Evolutionary conservation across 2,797 vertebrate genomes (phyloP).

Genomic region (Loris lydekkerianus): DNA sequence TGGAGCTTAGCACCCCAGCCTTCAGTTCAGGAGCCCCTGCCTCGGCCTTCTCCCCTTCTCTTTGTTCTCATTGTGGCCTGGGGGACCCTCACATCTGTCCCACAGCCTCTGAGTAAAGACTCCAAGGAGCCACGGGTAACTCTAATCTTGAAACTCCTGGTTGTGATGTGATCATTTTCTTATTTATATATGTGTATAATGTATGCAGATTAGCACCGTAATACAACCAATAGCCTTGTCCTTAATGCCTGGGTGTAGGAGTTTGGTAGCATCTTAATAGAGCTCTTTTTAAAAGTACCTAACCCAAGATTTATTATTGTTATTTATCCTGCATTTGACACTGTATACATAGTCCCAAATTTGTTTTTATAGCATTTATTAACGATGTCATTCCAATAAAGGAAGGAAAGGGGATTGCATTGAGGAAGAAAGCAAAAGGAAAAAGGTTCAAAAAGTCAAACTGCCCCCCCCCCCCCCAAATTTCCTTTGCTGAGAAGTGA

Average conservation of each 20-base stretch:
- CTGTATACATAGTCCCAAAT: not conserved
- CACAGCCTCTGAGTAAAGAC: not conserved
- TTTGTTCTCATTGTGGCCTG: not conserved
- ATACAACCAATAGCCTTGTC: not conserved
- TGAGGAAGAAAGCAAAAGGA: not conserved
- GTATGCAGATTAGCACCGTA: fast-evolving
- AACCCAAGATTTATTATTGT: not conserved
- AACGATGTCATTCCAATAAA: fast-evolving
- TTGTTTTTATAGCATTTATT: not conserved
- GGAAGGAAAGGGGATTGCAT: not conserved
- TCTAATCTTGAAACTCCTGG: not conserved
- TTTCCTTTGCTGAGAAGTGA: not conserved
- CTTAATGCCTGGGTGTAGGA: not conserved
- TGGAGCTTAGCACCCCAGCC: not conserved
- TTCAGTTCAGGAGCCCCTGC: not conserved
- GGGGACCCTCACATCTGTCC: not conserved
- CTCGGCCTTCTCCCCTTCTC: not conserved
- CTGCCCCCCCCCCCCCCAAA: not conserved
- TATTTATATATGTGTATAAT: not conserved
- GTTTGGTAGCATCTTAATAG: not conserved
- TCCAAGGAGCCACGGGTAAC: fast-evolving
- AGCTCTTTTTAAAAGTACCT: not conserved
- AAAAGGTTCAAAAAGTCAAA: not conserved
- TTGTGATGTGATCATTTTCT: not conserved
- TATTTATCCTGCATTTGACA: not conserved